Percentiles rank a stretch among this genome's conserved stretches.
Evolutionary conservation across 2,113 vertebrate genomes (phyloP).

Genomic region (Sialia sialis): DNA sequence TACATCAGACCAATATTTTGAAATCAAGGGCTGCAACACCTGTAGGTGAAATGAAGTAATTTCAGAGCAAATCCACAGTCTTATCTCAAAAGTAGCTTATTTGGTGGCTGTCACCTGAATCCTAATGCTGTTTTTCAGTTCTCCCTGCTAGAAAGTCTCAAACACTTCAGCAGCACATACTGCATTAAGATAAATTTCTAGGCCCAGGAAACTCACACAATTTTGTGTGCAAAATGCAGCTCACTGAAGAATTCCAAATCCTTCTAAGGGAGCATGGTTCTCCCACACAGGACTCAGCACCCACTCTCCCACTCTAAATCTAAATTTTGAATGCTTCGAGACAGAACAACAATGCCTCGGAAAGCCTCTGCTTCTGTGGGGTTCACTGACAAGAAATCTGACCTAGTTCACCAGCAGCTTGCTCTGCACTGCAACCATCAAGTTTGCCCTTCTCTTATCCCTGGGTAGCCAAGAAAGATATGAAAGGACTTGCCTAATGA

Average conservation of each 20-base stretch:
- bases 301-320: rapidly evolving
- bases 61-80: not conserved
- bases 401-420: not conserved
- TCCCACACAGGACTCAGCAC: not conserved
- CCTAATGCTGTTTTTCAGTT: not conserved
- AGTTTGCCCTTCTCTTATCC: not conserved
- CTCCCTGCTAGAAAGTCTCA: not conserved
- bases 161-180: not conserved
- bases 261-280: not conserved
- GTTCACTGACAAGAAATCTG: not conserved
- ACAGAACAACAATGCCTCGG: not conserved
- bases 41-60: not conserved
- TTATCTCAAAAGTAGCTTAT: conserved; percentile 2
- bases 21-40: not conserved
- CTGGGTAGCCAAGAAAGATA: not conserved
- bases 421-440: not conserved
- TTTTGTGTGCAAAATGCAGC: not conserved
- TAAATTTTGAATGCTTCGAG: not conserved
- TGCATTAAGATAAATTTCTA: not conserved
- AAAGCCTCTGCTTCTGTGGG: not conserved
- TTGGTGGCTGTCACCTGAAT: not conserved
- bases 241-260: not conserved
- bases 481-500: not conserved
- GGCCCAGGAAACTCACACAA: not conserved
- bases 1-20: not conserved